These are phyloP conservation scores for Diaphora mendica DNA, from an alignment of 2,888 invertebrate genomes.

Conservation along the genomic window DNA sequence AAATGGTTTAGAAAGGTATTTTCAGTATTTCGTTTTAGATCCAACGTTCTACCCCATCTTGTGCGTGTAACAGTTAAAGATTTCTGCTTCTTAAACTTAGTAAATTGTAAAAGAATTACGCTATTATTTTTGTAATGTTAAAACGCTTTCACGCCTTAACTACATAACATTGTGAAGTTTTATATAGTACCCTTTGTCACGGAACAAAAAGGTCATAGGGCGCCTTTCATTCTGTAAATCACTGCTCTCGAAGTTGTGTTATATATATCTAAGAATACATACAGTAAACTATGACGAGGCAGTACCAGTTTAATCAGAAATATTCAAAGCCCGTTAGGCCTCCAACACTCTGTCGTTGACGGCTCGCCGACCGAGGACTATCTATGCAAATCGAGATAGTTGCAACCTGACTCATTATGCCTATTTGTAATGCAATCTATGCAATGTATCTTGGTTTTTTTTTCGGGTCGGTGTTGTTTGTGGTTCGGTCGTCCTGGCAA, in stretches of 20 bases:
- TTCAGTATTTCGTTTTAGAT: background rate
- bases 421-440: slow-evolving; percentile 85
- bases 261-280: background rate
- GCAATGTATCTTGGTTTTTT: slow-evolving; percentile 79
- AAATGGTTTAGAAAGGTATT: background rate
- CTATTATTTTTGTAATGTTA: background rate
- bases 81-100: background rate
- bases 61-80: too few species aligned
- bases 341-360: slow-evolving; percentile 40
- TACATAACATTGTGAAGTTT: background rate
- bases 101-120: background rate
- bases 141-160: background rate
- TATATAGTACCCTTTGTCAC: background rate
- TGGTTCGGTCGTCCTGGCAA: slow-evolving; percentile 67
- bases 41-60: background rate
- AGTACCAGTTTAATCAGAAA: slow-evolving; percentile 1
- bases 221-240: background rate
- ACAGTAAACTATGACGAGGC: background rate
- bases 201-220: background rate
- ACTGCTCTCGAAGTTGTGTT: background rate
- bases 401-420: slow-evolving; percentile 74
- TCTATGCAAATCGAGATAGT: slow-evolving; percentile 80
- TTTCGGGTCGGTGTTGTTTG: slow-evolving; percentile 79
- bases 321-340: slow-evolving; percentile 27
- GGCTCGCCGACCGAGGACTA: slow-evolving; percentile 54